These are phyloP conservation scores for Meda fulgida DNA, from an alignment of 2,797 vertebrate genomes.

Conservation along the genomic window DNA sequence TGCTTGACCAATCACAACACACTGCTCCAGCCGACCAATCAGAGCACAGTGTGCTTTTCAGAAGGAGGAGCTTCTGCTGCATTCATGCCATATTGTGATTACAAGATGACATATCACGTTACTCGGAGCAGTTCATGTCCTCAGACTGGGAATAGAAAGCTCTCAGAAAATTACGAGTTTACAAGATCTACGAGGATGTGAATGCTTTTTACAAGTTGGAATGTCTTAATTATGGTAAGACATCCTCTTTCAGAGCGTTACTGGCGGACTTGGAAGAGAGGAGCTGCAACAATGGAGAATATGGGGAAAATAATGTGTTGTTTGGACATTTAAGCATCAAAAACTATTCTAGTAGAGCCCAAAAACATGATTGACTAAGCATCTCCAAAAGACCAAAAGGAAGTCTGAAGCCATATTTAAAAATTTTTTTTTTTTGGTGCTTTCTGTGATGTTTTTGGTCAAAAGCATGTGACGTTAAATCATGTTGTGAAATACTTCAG, in stretches of 20 bases:
- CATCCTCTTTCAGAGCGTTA: background rate
- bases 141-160: background rate
- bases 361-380: background rate
- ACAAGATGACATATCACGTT: background rate
- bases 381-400: background rate
- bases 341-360: background rate
- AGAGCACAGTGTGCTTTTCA: background rate
- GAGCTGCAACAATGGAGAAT: background rate
- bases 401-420: background rate
- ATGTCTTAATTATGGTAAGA: background rate
- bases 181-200: background rate
- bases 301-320: background rate
- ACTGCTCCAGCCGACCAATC: background rate
- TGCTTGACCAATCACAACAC: background rate
- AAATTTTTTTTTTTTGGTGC: background rate
- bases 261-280: background rate
- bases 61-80: background rate
- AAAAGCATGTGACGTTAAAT: conserved; percentile 58
- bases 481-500: conserved; percentile 9
- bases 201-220: background rate
- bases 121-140: background rate
- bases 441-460: conserved; percentile 54
- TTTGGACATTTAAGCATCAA: background rate
- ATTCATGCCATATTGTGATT: background rate
- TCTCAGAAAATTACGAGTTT: background rate